Conservation (phyloP, 2,888 invertebrate species). For the Myathropa florea region DNA sequence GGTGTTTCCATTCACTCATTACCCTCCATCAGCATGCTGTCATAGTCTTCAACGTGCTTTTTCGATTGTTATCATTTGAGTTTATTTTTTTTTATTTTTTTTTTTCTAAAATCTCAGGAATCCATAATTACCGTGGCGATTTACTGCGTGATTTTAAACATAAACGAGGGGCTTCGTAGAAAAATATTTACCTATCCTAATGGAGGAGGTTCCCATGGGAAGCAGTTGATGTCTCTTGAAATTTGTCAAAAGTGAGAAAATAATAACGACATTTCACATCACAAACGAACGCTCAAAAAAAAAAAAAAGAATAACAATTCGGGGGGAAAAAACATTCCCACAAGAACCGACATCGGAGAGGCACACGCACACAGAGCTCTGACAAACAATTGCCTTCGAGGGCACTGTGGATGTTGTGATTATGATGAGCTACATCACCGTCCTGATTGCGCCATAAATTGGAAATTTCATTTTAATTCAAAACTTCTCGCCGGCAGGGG, state of each 20-base stretch:
- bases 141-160: conserved; percentile 22
- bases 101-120: background rate
- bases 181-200: conserved; percentile 64
- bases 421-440: conserved; percentile 50
- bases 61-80: background rate
- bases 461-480: conserved; percentile 63
- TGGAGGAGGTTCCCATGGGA: conserved; percentile 48
- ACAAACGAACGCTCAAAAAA: background rate
- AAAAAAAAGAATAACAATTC: conserved; percentile 47
- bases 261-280: conserved; percentile 50
- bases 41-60: conserved; percentile 22
- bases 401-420: conserved; percentile 32
- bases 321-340: conserved; percentile 43
- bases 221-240: conserved; percentile 42
- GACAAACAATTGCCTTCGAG: conserved; percentile 9
- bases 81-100: background rate
- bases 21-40: conserved; percentile 1
- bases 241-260: conserved; percentile 62
- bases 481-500: conserved; percentile 25
- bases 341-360: background rate
- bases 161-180: conserved; percentile 16
- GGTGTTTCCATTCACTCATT: background rate
- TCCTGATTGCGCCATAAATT: conserved; percentile 66
- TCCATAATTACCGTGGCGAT: conserved; percentile 54
- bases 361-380: background rate